phyloP scores from a whole-genome alignment of 2,888 invertebrate genomes.

The Habroteleia sp. region DNA sequence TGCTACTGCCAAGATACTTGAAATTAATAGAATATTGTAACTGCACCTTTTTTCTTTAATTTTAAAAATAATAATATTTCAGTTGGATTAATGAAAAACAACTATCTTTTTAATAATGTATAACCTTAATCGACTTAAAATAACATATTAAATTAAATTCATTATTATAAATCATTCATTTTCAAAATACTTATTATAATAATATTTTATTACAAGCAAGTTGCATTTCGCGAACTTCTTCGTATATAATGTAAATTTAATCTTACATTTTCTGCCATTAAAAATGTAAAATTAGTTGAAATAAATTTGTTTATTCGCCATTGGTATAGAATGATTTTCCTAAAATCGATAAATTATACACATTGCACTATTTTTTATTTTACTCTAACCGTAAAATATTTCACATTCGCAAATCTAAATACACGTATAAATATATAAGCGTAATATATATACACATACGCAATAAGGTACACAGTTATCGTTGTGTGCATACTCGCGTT shows the following conservation, averaged over 20 bases:
- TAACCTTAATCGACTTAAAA: no score
- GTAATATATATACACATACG: constrained; percentile 1
- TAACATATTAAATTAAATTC: no score
- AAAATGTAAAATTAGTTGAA: not conserved
- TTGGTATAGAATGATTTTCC: not conserved
- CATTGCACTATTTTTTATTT: constrained; percentile 3
- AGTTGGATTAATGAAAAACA: no score
- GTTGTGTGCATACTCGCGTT: constrained; percentile 27
- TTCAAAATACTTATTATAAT: no score
- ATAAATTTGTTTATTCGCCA: not conserved
- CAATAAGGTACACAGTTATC: constrained; percentile 24
- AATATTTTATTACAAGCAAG: no score
- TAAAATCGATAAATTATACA: constrained; percentile 7
- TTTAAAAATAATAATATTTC: no score
- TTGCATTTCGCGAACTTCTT: no score
- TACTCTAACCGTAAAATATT: constrained; percentile 21
- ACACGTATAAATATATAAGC: constrained; percentile 25
- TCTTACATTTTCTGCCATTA: no score
- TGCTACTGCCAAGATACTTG: constrained; percentile 15
- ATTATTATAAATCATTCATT: no score
- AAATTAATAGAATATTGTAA: constrained; percentile 7
- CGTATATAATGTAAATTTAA: no score
- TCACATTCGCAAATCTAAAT: constrained; percentile 29
- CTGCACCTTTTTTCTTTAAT: no score
- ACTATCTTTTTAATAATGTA: no score